Conservation (phyloP, 1,140 invertebrate genomes). For the Semibalanus balanoides region DNA sequence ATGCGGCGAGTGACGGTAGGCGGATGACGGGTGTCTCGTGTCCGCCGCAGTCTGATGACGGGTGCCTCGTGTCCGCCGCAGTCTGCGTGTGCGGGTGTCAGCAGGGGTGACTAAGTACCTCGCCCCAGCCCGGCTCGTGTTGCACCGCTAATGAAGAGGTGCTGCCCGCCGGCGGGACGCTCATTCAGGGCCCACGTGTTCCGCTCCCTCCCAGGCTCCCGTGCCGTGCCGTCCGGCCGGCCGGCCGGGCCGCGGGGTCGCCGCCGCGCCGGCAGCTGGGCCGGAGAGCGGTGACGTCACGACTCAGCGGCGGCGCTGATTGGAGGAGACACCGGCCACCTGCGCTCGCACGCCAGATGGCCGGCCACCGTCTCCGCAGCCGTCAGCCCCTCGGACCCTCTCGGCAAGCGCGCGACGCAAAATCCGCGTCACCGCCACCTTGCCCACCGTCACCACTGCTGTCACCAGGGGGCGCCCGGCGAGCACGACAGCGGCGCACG, state of each 20-base stretch:
- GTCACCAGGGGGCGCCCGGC: not conserved
- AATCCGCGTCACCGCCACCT: not conserved
- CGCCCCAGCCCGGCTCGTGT: not conserved
- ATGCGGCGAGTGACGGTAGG: too few relatives aligned
- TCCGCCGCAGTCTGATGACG: not conserved
- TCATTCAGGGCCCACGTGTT: too few relatives aligned
- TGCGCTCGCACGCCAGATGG: not conserved
- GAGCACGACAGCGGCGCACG: too few relatives aligned
- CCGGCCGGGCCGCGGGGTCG: too few relatives aligned
- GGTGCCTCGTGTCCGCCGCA: not conserved
- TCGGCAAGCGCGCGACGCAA: not conserved
- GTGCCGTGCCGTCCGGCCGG: too few relatives aligned
- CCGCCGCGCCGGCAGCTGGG: not conserved
- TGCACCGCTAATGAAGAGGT: not conserved
- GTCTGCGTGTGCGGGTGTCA: not conserved
- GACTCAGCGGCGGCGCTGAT: not conserved
- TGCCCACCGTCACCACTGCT: not conserved
- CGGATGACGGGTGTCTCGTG: not conserved
- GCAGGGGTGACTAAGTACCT: not conserved
- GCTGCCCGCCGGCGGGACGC: too few relatives aligned
- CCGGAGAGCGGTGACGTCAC: not conserved
- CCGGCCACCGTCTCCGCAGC: too few relatives aligned
- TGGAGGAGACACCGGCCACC: not conserved
- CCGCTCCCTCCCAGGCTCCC: too few relatives aligned
- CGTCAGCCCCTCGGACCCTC: not conserved